Base-by-base conservation (phyloP, 2,797 vertebrate species). In the Cuculus canorus region DNA sequence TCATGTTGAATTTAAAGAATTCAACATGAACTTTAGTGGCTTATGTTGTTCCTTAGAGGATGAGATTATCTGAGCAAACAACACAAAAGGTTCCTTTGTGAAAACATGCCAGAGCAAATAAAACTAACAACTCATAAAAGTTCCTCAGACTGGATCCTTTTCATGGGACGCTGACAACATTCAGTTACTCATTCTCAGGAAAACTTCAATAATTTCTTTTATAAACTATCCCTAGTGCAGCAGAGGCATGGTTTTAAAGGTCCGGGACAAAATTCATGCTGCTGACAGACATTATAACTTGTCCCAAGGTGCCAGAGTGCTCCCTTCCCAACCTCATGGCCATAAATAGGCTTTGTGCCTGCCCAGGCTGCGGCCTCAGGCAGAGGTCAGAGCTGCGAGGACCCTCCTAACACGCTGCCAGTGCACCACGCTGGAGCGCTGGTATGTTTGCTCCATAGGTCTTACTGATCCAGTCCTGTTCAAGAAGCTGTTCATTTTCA, bases 91-190 rank as follows among this genome's bases (percentile, higher is more conserved):
- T 66, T 73, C 56, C 43, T 80, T 64, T 85, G 70, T 73, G 28
- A 90, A 96, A 91, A 56, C 68, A 57, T 2, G 21, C 86, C 92
- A 90, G 83, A 94, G 30, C 52, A 93, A 88, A 86, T 93, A 90
- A 94, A 95, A 73, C 33, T 37, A 85, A 80, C 56, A 92, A 84
- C 77, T 88, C 60, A 33, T 65, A 86, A n/a, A 64, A 63, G 10
- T n/a, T 60, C 66, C 60, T 82, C 13, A 81, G 77, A 71, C 63
- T 52, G 47, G 65, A 93, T 92, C 50, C 16, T 82, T 90, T 92
- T 84, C 92, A 84, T 0, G 0, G 77, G 41, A 84, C 13, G 2
- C 28, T 82, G 83, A 50, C 73, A 95, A 79, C 39, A 68, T 90
- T 65, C 69, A 83, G 35, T 92, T 65, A 83, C 4, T n/a, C 33